Evolutionary conservation across 2,113 vertebrate species (phyloP).

Genomic region (Taxidea taxus): DNA sequence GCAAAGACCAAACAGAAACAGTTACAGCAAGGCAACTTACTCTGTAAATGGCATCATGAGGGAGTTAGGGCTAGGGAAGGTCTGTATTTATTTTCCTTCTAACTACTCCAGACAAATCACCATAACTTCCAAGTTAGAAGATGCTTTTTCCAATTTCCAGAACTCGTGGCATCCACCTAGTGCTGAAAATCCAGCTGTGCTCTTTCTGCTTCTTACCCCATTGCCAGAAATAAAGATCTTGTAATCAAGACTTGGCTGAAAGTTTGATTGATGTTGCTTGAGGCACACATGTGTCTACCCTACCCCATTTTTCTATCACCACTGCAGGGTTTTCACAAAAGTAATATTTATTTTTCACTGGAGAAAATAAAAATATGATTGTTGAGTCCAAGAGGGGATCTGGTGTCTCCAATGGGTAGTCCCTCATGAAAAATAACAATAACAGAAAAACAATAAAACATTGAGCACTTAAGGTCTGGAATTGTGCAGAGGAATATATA

Average conservation of each 20-base stretch:
- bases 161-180: conserved; percentile 52
- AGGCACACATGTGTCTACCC: conserved; percentile 51
- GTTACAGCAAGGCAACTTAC: background rate
- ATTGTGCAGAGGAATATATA: background rate
- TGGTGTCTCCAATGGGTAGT: background rate
- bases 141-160: conserved; percentile 47
- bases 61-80: background rate
- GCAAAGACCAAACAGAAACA: background rate
- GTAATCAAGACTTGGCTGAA: conserved; percentile 69
- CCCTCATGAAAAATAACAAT: background rate
- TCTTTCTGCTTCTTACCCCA: conserved; percentile 41
- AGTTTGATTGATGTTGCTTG: conserved; percentile 57
- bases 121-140: conserved; percentile 55
- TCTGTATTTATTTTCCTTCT: conserved; percentile 47
- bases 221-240: conserved; percentile 66
- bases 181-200: conserved; percentile 58
- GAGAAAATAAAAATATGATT: conserved; percentile 50
- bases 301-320: conserved; percentile 46
- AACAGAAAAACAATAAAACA: background rate
- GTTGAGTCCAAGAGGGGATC: conserved; percentile 36
- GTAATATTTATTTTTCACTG: conserved; percentile 55
- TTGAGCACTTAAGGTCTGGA: background rate
- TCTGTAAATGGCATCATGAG: background rate
- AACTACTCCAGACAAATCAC: conserved; percentile 48
- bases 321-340: conserved; percentile 44